Evolutionary conservation across 2,113 vertebrate species (phyloP).

Genomic region (Ceuthmochares aereus): DNA sequence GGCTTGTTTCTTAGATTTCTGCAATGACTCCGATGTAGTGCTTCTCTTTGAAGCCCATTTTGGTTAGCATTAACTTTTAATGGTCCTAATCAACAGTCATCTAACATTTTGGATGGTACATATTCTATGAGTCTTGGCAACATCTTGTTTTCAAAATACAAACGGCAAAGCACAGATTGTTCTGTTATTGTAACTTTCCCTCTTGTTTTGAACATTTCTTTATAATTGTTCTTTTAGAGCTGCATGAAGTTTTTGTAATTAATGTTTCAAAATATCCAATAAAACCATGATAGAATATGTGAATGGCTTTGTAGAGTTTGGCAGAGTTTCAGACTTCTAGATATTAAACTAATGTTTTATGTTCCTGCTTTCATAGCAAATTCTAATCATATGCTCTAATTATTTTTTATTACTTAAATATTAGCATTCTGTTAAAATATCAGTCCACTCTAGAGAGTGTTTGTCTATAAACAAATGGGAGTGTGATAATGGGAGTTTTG

Average conservation of each 20-base stretch:
- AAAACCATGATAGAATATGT: not conserved
- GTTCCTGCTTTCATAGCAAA: not conserved
- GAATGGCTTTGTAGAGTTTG: not conserved
- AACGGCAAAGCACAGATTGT: not conserved
- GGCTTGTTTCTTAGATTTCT: not conserved
- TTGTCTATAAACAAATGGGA: not conserved
- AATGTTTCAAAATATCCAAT: not conserved
- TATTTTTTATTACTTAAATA: not conserved
- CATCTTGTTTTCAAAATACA: not conserved
- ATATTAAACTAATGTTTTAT: not conserved
- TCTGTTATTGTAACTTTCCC: not conserved
- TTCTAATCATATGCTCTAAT: not conserved
- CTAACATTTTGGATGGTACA: not conserved
- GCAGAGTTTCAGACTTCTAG: not conserved
- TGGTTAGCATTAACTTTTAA: not conserved
- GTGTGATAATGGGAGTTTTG: not conserved
- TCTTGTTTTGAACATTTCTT: not conserved
- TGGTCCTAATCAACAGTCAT: not conserved
- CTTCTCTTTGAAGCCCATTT: not conserved
- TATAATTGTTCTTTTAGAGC: not conserved
- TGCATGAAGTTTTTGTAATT: not conserved
- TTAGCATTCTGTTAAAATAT: not conserved
- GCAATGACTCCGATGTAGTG: not conserved
- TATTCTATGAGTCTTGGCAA: not conserved
- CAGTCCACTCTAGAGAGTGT: not conserved